phyloP scores from a whole-genome alignment of 2,797 vertebrate species.

The Channa striata region DNA sequence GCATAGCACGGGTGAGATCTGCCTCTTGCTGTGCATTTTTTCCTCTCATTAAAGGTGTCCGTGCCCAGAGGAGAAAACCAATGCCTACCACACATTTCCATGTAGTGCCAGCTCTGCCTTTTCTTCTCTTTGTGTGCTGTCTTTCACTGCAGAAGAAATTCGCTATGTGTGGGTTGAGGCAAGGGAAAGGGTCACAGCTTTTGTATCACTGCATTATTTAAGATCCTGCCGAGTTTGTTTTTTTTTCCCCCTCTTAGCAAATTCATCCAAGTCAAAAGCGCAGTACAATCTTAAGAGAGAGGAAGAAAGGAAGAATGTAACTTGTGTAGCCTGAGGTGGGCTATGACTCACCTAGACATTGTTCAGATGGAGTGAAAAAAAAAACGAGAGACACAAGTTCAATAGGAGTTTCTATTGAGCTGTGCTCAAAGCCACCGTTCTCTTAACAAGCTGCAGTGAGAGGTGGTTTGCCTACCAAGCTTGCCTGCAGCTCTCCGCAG shows the following conservation, averaged over 20 bases:
- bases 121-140: constrained; percentile 64
- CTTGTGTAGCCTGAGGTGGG: constrained; percentile 73
- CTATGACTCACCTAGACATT: constrained; percentile 79
- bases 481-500: constrained; percentile 82
- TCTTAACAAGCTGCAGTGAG: constrained; percentile 84
- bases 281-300: constrained; percentile 66
- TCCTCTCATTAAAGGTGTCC: constrained; percentile 81
- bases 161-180: constrained; percentile 74
- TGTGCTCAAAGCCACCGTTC: constrained; percentile 80
- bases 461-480: constrained; percentile 82
- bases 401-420: constrained; percentile 79
- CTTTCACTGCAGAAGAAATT: constrained; percentile 63
- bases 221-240: constrained; percentile 69
- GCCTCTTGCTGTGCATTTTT: constrained; percentile 71
- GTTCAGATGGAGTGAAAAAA: constrained; percentile 68
- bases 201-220: constrained; percentile 79
- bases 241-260: constrained; percentile 64
- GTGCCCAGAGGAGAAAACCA: constrained; percentile 69
- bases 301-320: constrained; percentile 70
- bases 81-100: constrained; percentile 68
- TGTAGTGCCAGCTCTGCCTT: constrained; percentile 69
- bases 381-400: constrained; percentile 61
- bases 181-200: constrained; percentile 73
- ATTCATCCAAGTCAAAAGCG: constrained; percentile 76
- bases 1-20: constrained; percentile 66